phyloP scores from a whole-genome alignment of 2,113 vertebrate genomes.

The Pionites leucogaster region DNA sequence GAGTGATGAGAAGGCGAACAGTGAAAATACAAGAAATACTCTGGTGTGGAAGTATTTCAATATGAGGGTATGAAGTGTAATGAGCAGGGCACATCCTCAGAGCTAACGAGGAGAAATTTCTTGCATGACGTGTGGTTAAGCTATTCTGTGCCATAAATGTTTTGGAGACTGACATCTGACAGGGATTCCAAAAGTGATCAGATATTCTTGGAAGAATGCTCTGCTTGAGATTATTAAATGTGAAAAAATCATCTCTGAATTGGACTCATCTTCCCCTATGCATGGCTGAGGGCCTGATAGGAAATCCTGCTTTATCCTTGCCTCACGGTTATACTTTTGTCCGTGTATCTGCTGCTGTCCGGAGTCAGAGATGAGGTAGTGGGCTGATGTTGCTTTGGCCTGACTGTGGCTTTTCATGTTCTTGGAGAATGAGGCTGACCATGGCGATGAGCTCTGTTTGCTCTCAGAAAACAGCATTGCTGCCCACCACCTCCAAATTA shows the following conservation, averaged over 20 bases:
- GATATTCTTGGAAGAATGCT: neutral
- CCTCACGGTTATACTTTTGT: neutral
- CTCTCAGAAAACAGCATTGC: neutral
- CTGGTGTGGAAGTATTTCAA: neutral
- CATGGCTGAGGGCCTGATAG: neutral
- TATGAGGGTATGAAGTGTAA: neutral
- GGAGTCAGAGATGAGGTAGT: neutral
- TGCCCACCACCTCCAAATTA: neutral
- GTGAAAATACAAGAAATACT: neutral
- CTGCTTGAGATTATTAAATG: neutral
- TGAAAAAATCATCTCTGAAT: neutral
- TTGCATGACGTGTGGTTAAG: neutral
- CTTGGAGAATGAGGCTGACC: neutral
- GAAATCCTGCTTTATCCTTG: neutral
- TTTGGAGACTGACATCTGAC: neutral
- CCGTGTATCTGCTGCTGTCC: neutral
- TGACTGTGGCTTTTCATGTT: neutral
- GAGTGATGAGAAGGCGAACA: neutral
- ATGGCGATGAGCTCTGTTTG: fast-evolving
- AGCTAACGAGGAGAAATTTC: neutral
- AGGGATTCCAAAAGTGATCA: neutral
- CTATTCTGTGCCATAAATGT: neutral
- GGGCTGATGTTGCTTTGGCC: neutral
- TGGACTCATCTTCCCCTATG: neutral
- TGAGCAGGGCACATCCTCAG: neutral